Conservation (phyloP, 2,888 invertebrate species). For the Mechanitis messenoides region DNA sequence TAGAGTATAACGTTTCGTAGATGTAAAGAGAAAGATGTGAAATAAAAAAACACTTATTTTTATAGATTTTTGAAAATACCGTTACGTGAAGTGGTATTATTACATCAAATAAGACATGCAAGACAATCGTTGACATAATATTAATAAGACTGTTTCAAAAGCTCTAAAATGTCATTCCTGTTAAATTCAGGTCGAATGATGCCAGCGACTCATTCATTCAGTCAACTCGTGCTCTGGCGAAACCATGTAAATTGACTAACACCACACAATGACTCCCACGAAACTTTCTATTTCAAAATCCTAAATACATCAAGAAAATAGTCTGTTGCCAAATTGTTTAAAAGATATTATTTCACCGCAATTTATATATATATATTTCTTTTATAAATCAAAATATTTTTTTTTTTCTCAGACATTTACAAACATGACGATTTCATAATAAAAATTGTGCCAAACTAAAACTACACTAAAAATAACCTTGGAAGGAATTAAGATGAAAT, state of each 20-base stretch:
- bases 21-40: no score
- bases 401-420: no score
- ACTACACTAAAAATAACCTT: no score
- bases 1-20: no score
- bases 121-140: conserved; percentile 1
- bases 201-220: conserved; percentile 15
- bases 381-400: no score
- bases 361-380: no score
- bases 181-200: conserved; percentile 18
- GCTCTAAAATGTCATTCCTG: neutral
- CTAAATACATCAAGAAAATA: no score
- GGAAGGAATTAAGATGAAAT: neutral
- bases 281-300: conserved; percentile 43
- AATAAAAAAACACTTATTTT: no score
- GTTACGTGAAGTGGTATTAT: neutral
- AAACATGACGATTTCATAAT: no score
- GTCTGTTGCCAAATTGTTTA: no score
- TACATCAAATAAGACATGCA: neutral
- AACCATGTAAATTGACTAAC: conserved; percentile 22
- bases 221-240: conserved; percentile 16
- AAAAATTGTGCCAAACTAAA: no score
- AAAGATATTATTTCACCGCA: no score
- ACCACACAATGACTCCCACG: conserved; percentile 38
- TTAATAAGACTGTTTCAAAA: neutral
- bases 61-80: neutral